Evolutionary conservation across 2,797 vertebrate species (phyloP).

Genomic region (Babyrousa celebensis): DNA sequence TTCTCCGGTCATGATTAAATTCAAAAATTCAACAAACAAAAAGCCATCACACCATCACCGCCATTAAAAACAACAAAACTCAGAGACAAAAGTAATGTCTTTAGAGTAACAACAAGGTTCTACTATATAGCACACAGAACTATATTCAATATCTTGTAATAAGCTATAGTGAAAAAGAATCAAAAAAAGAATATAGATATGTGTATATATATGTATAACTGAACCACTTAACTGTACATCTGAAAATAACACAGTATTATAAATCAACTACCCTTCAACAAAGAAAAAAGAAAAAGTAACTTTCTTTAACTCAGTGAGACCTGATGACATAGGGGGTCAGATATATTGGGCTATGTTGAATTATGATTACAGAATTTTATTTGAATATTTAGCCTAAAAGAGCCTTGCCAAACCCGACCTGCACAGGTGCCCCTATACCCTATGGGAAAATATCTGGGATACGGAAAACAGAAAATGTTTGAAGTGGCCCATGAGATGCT

Average conservation of each 20-base stretch:
- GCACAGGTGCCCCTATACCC: neutral
- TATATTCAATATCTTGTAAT: neutral
- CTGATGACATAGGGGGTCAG: neutral
- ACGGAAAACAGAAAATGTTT: neutral
- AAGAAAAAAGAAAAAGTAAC: neutral
- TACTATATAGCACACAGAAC: neutral
- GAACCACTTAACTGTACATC: neutral
- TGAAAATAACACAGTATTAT: neutral
- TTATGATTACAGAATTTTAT: neutral
- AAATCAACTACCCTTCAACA: neutral
- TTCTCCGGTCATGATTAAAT: neutral
- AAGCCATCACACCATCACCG: neutral
- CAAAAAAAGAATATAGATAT: neutral
- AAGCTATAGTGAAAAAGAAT: neutral
- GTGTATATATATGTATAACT: neutral
- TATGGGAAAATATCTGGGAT: neutral
- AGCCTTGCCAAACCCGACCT: neutral
- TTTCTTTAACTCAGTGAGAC: neutral
- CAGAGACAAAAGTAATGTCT: constrained; percentile 4
- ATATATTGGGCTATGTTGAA: neutral
- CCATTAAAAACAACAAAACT: neutral
- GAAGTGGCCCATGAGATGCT: neutral
- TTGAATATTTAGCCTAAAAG: neutral
- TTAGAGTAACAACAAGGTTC: neutral
- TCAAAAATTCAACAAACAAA: neutral